Evolutionary conservation across 2,888 invertebrate species (phyloP).

Genomic region (Augochlorella aurata): DNA sequence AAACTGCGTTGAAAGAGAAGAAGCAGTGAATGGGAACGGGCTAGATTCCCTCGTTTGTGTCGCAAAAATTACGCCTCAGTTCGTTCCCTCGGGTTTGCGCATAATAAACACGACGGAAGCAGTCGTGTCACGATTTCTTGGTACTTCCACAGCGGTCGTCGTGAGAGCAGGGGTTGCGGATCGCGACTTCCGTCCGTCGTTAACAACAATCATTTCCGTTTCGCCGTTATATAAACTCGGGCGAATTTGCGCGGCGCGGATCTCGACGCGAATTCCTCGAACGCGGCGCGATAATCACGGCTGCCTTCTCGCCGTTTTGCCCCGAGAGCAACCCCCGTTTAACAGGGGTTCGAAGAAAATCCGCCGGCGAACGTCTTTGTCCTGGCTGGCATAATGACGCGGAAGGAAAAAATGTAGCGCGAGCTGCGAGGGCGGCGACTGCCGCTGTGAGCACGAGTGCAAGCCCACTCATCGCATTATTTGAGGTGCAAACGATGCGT

Average conservation of each 20-base stretch:
- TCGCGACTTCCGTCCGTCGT: constrained; percentile 33
- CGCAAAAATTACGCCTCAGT: constrained; percentile 30
- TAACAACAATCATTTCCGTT: constrained; percentile 45
- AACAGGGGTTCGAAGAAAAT: constrained; percentile 38
- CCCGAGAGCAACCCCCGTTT: constrained; percentile 33
- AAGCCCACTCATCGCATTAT: constrained; percentile 37
- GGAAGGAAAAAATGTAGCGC: constrained; percentile 43
- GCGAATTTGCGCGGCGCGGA: constrained; percentile 16
- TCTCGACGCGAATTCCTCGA: constrained; percentile 16
- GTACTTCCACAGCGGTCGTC: constrained; percentile 3
- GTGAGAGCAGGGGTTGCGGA: constrained; percentile 9
- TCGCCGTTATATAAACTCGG: constrained; percentile 24
- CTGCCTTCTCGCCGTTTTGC: constrained; percentile 6
- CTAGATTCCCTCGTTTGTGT: constrained; percentile 23
- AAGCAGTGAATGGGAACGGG: neutral
- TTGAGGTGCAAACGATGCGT: constrained; percentile 46
- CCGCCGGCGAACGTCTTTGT: constrained; percentile 43
- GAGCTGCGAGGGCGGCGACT: neutral
- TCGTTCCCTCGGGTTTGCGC: constrained; percentile 6
- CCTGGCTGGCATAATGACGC: constrained; percentile 43
- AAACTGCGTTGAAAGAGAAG: neutral
- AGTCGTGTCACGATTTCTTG: constrained; percentile 28
- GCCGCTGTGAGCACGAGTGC: constrained; percentile 8
- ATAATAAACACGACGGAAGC: constrained; percentile 21
- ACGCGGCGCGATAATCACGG: constrained; percentile 38